Evolutionary conservation across 2,888 invertebrate species (phyloP), one percentile per base, ranked within the genome.

Genomic region (Empis stercorea): DNA sequence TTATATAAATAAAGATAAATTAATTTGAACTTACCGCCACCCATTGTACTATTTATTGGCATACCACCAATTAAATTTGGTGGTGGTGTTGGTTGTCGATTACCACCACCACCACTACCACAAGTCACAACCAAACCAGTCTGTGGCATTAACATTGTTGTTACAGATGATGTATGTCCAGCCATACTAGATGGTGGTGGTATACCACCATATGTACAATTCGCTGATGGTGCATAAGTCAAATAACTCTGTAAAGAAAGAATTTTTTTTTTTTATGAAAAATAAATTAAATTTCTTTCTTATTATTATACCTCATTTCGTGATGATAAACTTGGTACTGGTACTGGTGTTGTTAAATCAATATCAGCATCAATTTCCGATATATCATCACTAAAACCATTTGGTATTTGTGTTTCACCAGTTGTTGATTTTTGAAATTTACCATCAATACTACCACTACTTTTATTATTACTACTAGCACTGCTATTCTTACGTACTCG

Each of bases 341-440:
- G 76, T 48, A 78, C 71, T 43, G 80, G 75, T 30, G 78, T 75
- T 47, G 79, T 77, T 51, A 81, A 70, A 63, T 80, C 81, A 54
- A 81, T 80, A 62, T 82, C 81, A 20, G 78, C 81, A 63, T 83
- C 83, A 51, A 83, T 80, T 71, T 89, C 88, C 57, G 87, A 87
- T 69, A 88, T 84, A 66, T 87, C 87, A 71, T 88, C 88, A 39
- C 59, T 61, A 70, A 88, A 87, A 48, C 86, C 86, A 63, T 85
- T 84, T 13, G 86, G 84, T 48, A 86, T 73, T 55, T 85, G 78
- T 40, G 85, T 83, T 51, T 84, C 83, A 52, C 83, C 81, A 44
- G 82, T 77, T 50, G 79, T 76, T 53, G 78, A 76, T 17, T 78
- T 76, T 54, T 76, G 76, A 50, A 82, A 82, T 68, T 84, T 83